Conservation (phyloP, 2,113 vertebrate species). For the Rhabdomys dilectus region DNA sequence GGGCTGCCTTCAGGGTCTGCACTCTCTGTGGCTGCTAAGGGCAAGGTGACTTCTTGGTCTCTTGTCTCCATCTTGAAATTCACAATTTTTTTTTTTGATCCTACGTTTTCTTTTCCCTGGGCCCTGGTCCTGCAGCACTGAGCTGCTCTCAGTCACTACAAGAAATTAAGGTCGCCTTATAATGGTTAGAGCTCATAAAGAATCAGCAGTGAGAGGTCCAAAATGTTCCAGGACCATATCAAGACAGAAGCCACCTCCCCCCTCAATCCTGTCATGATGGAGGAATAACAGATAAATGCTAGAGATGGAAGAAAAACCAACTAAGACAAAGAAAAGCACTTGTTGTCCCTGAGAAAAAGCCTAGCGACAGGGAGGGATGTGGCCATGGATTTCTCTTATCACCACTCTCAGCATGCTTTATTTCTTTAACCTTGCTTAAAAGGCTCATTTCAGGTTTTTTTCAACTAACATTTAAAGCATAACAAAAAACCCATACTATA, state of each 20-base stretch:
- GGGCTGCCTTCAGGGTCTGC: no score
- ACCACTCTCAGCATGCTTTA: not conserved
- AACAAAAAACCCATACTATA: not conserved
- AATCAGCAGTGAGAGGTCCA: not conserved
- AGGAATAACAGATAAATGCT: not conserved
- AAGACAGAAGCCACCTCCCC: not conserved
- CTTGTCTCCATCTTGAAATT: not conserved
- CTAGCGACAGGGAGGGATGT: not conserved
- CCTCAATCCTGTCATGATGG: not conserved
- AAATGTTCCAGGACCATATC: not conserved
- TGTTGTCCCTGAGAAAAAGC: not conserved
- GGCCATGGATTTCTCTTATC: not conserved
- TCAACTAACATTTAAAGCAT: conserved; percentile 46
- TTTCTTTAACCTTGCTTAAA: conserved; percentile 44
- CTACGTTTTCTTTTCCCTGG: not conserved
- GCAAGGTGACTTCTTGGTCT: not conserved
- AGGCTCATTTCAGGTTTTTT: conserved; percentile 25
- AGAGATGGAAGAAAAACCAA: not conserved
- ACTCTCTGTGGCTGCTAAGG: not conserved
- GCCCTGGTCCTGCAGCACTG: not conserved
- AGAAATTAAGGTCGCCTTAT: not conserved
- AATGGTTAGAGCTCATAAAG: not conserved
- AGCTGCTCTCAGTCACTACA: not conserved
- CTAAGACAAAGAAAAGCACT: conserved; percentile 6
- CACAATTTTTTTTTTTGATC: not conserved